Conservation (phyloP, 2,888 invertebrate genomes). For the Anthophora plumipes region DNA sequence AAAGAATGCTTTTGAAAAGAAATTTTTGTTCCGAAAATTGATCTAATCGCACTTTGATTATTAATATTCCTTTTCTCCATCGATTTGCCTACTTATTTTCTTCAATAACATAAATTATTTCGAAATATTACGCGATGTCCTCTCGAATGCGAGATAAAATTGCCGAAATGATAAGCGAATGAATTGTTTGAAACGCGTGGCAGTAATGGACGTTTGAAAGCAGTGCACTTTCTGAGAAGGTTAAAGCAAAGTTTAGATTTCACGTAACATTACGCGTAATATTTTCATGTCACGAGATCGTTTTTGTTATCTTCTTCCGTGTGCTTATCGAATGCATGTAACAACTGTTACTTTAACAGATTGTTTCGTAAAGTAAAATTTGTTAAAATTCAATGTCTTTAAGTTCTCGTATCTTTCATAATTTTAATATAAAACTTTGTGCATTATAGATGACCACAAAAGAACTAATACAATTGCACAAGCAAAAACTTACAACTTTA, state of each 20-base stretch:
- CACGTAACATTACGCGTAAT: neutral
- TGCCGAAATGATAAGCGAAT: conserved; percentile 27
- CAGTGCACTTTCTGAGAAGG: neutral
- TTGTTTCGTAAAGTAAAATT: neutral
- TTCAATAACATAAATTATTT: neutral
- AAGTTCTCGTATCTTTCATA: neutral
- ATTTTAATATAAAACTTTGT: neutral
- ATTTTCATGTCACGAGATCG: neutral
- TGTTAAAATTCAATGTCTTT: neutral
- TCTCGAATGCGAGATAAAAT: conserved; percentile 9
- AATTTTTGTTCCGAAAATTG: no score
- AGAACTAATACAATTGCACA: no score
- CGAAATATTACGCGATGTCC: conserved; percentile 27
- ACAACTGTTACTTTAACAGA: neutral
- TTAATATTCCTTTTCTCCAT: neutral
- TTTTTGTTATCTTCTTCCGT: neutral
- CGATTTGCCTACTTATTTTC: neutral
- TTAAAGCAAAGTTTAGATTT: neutral
- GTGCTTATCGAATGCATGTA: neutral
- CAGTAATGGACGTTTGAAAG: conserved; percentile 3
- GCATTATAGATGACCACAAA: no score
- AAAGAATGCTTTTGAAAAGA: no score
- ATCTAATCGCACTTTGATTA: neutral
- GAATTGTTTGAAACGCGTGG: neutral
- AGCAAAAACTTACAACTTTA: no score